Conservation (phyloP, 2,797 vertebrate genomes). For the Pangasius krempfi region DNA sequence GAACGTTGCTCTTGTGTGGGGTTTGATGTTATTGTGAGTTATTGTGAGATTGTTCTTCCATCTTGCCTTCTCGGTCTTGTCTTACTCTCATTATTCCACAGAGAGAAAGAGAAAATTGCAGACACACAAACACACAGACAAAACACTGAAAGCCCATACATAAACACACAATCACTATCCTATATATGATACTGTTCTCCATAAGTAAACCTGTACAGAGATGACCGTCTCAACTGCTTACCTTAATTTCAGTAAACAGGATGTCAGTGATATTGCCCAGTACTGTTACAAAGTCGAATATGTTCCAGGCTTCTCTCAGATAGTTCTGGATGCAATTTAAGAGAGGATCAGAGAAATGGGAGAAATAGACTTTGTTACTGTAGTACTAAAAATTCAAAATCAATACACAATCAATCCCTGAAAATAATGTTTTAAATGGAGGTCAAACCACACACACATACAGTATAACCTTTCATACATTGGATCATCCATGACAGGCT, state of each 20-base stretch:
- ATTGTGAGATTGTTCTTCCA: background rate
- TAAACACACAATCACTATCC: constrained; percentile 19
- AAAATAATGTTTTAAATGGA: constrained; percentile 2
- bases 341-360: background rate
- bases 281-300: constrained; percentile 98
- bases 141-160: constrained; percentile 39
- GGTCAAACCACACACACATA: constrained; percentile 6
- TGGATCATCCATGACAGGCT: background rate
- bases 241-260: constrained; percentile 96
- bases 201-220: background rate
- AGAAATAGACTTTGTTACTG: background rate
- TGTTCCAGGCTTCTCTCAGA: constrained; percentile 95
- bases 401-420: background rate
- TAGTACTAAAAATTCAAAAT: background rate
- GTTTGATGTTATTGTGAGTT: too few species aligned
- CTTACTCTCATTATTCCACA: background rate
- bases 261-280: constrained; percentile 99
- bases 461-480: constrained; percentile 18
- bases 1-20: background rate
- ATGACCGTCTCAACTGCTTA: constrained; percentile 68
- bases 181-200: background rate
- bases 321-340: constrained; percentile 83
- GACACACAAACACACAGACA: constrained; percentile 39
- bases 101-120: constrained; percentile 37
- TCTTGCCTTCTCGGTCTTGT: background rate